Evolutionary conservation across 2,888 invertebrate genomes (phyloP), one percentile per base, ranked within the genome.

Genomic region (Argynnis bischoffii): DNA sequence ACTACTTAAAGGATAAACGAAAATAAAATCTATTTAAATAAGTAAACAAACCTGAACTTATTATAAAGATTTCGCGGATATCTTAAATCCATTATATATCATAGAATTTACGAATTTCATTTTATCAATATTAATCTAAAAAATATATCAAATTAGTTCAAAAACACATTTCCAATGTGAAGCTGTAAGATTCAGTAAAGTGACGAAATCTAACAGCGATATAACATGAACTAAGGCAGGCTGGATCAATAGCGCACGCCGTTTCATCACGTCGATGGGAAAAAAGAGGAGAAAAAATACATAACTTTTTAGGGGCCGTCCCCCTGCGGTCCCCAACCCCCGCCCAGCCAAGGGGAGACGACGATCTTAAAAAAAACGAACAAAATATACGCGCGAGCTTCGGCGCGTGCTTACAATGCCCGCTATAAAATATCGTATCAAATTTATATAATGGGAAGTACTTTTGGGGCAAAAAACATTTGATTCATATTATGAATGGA

Each of bases 261-360:
- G 87, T 89, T 89, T 89, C 89, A 89, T 90, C 89, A 88, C 89
- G 87, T 89, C 90, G 86, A 91, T 89, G 86, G 83, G 90, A 89
- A 92, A 91, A 92, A 92, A 90, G 89, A 88, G 86, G 87, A 87
- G 89, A 92, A 89, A 90, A 92, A 92, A 92, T 91, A 91, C 87
- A 92, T 92, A 90, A 92, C 91, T 92, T 92, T 92, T 92, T 92
- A 92, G 91, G 92, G 90, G 91, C 85, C 83, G 85, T 79, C 81
- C 74, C 83, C 83, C 81, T 76, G 76, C 81, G 75, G 74, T 78
- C 81, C 80, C 80, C 77, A 72, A 67, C 71, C 77, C 71, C 74
- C 78, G 75, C 77, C 76, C 70, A 72, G 76, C 74, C 73, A 73
- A 70, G 72, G 79, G 79, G 81, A 76, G 74, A 74, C 77, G 76